Conservation (phyloP, 2,113 vertebrate species). For the Carollia perspicillata region DNA sequence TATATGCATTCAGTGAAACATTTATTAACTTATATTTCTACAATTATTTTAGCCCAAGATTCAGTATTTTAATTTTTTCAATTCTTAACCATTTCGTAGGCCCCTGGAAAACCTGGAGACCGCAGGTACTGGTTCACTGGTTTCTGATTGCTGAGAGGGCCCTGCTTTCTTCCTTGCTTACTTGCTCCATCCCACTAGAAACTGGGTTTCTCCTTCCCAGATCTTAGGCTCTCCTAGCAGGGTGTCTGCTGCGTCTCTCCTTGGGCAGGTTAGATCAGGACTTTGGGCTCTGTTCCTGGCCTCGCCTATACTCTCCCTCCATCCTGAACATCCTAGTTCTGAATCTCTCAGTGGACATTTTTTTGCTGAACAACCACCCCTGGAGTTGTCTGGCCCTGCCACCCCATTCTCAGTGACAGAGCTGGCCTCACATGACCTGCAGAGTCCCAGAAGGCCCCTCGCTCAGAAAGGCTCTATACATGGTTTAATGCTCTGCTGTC, state of each 20-base stretch:
- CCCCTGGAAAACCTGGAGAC: neutral
- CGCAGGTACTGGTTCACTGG: neutral
- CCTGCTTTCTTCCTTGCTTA: neutral
- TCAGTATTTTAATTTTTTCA: neutral
- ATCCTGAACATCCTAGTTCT: neutral
- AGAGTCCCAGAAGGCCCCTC: rapidly evolving
- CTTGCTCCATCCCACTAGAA: neutral
- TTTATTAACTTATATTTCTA: slow-evolving; percentile 16
- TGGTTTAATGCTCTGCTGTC: neutral
- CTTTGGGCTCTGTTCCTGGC: neutral
- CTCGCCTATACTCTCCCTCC: neutral
- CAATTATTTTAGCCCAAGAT: neutral
- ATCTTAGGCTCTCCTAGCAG: neutral
- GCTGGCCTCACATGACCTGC: neutral
- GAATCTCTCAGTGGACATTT: neutral
- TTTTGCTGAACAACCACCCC: neutral
- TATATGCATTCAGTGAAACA: slow-evolving; percentile 14
- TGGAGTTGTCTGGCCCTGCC: neutral
- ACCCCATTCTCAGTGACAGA: neutral
- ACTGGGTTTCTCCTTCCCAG: neutral
- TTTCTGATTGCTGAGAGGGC: neutral
- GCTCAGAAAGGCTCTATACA: neutral
- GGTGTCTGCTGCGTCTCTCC: neutral
- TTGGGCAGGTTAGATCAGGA: neutral
- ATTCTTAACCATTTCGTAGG: neutral